Conservation (phyloP, 2,888 invertebrate genomes). For the Colletes collaris region DNA sequence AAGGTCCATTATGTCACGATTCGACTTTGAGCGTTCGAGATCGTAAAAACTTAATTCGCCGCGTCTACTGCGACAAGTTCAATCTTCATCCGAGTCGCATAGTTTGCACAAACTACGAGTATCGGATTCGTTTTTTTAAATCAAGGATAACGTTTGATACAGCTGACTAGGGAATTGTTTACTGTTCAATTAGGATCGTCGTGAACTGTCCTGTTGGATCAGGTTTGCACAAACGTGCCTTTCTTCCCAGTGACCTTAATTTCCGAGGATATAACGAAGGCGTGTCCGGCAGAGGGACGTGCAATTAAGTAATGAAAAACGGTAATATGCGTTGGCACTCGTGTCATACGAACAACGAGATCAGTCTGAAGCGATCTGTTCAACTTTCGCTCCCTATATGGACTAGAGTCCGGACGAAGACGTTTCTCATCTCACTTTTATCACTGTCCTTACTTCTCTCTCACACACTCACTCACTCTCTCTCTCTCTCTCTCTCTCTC, state of each 20-base stretch:
- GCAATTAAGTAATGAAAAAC: slow-evolving; percentile 55
- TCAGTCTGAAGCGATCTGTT: slow-evolving; percentile 71
- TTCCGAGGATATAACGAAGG: background rate
- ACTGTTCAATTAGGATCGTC: too few relatives aligned
- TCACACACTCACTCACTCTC: too few relatives aligned
- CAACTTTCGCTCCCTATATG: slow-evolving; percentile 83
- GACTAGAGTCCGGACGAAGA: slow-evolving; percentile 74
- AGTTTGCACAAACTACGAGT: background rate
- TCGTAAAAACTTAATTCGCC: slow-evolving; percentile 60
- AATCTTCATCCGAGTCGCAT: background rate
- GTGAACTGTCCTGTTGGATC: too few relatives aligned
- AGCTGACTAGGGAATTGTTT: too few relatives aligned
- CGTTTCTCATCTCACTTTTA: slow-evolving; percentile 65
- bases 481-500: too few relatives aligned
- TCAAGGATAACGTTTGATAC: too few relatives aligned
- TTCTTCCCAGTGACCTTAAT: too few relatives aligned
- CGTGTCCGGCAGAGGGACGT: slow-evolving; percentile 21
- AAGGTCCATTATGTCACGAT: slow-evolving; percentile 63
- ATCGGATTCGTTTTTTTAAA: too few relatives aligned
- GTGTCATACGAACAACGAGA: slow-evolving; percentile 68
- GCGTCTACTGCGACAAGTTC: slow-evolving; percentile 1
- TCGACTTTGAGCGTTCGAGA: slow-evolving; percentile 38
- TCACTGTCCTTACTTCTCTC: background rate
- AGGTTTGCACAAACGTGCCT: too few relatives aligned
- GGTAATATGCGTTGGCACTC: slow-evolving; percentile 60